A percentile compares a stretch with the other conserved stretches of the same genome.
Evolutionary conservation across 2,797 vertebrate genomes (phyloP).

Genomic region (Melanotaenia boesemani): DNA sequence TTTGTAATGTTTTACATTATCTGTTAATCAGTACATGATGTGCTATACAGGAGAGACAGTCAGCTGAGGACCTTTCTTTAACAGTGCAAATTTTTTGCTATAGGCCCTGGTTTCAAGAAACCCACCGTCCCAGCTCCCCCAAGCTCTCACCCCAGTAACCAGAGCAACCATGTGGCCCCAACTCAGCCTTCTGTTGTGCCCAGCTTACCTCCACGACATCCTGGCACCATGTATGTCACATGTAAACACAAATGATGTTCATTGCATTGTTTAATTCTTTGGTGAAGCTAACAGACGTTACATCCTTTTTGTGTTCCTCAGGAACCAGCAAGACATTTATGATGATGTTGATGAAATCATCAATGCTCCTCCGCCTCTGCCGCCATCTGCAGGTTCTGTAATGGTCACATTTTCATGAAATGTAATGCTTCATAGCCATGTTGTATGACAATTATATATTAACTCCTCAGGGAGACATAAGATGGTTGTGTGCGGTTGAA

Average conservation of each 20-base stretch:
- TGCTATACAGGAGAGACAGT: not conserved
- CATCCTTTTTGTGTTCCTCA: slow-evolving; percentile 42
- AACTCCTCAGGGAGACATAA: slow-evolving; percentile 9
- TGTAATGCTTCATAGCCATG: not conserved
- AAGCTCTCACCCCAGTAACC: slow-evolving; percentile 64
- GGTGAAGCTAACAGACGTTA: not conserved
- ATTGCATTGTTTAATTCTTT: not conserved
- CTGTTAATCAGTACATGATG: not conserved
- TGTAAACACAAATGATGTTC: not conserved
- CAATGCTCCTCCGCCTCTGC: slow-evolving; percentile 68
- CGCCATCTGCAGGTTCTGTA: slow-evolving; percentile 67
- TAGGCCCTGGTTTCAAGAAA: slow-evolving; percentile 73
- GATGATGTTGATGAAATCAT: slow-evolving; percentile 76
- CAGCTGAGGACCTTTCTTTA: not conserved
- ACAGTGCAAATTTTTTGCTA: slow-evolving; percentile 14
- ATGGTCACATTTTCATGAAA: not conserved
- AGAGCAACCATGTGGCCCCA: slow-evolving; percentile 51
- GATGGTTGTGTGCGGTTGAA: not conserved
- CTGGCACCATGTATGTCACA: slow-evolving; percentile 70
- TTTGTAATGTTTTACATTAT: not conserved
- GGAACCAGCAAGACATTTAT: slow-evolving; percentile 75
- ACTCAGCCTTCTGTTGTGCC: slow-evolving; percentile 59
- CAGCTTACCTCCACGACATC: slow-evolving; percentile 77
- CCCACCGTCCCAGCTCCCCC: slow-evolving; percentile 37
- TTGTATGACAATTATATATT: not conserved